Evolutionary conservation across 2,113 vertebrate species (phyloP).

Genomic region (Colaptes auratus): DNA sequence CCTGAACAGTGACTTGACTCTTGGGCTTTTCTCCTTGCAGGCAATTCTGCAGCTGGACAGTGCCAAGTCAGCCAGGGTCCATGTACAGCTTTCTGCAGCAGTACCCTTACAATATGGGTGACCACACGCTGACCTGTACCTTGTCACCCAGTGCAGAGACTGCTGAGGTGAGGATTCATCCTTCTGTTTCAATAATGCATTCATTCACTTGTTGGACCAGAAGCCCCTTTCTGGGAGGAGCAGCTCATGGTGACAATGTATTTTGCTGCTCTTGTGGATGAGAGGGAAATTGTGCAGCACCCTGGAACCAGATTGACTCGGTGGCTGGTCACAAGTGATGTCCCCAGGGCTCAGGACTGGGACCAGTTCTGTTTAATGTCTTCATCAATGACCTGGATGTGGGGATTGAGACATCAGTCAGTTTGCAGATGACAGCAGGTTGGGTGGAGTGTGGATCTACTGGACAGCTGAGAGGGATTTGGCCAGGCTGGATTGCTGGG

Average conservation of each 20-base stretch:
- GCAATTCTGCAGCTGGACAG: slow-evolving; percentile 79
- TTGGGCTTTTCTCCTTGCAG: background rate
- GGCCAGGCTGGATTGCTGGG: no score
- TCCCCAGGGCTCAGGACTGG: background rate
- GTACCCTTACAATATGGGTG: slow-evolving; percentile 71
- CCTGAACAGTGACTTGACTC: background rate
- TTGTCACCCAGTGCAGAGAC: slow-evolving; percentile 54
- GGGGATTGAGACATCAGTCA: no score
- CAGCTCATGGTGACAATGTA: accelerated
- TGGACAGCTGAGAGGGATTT: no score
- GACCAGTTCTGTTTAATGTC: no score
- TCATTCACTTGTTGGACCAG: background rate
- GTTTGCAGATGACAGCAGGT: no score
- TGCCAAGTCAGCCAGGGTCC: slow-evolving; percentile 58
- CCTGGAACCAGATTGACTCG: background rate
- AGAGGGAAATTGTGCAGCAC: no score
- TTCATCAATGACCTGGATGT: no score
- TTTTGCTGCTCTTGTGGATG: background rate
- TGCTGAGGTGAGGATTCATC: slow-evolving; percentile 38
- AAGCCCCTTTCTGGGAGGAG: background rate
- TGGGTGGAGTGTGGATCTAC: no score
- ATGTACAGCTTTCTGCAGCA: slow-evolving; percentile 76
- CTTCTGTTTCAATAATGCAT: accelerated
- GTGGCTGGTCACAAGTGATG: background rate
- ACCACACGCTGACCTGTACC: slow-evolving; percentile 52